A percentile compares a stretch with the other conserved stretches of the same genome.
Conservation (phyloP, 2,888 invertebrate species). For the Epinotia bilunana region DNA sequence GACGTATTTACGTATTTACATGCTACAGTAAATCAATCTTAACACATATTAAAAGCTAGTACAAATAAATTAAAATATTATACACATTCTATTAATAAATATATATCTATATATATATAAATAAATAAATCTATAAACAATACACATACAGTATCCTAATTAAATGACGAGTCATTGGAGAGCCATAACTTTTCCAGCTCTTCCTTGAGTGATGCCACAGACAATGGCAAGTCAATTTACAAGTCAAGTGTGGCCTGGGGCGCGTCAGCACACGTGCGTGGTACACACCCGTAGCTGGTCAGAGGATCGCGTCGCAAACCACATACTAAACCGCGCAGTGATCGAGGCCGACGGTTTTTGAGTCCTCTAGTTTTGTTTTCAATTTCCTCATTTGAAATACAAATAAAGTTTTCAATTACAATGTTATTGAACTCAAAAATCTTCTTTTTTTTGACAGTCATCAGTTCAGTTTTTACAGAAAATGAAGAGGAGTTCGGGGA, state of each 20-base stretch:
- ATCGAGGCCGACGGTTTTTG: constrained; percentile 15
- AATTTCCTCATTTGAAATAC: neutral
- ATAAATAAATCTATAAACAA: no score
- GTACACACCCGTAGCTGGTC: neutral
- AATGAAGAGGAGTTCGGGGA: neutral
- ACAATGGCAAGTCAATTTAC: neutral
- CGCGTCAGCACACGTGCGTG: neutral
- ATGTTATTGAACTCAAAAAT: constrained; percentile 5
- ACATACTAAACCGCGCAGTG: constrained; percentile 22
- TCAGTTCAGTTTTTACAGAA: constrained; percentile 17
- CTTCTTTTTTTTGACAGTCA: neutral
- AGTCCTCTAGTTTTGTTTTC: neutral
- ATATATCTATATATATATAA: no score
- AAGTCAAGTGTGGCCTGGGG: neutral
- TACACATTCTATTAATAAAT: no score
- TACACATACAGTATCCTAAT: no score
- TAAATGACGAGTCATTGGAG: no score
- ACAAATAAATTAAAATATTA: no score
- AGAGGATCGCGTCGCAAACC: constrained; percentile 20
- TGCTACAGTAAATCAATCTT: no score
- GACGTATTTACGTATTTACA: no score
- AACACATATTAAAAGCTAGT: no score
- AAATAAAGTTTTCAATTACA: neutral
- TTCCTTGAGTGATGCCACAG: no score
- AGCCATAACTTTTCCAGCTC: no score